Base-by-base conservation (phyloP, 37 sponge, comb jelly and placozoan species). In the Hexactinellida sp. region DNA sequence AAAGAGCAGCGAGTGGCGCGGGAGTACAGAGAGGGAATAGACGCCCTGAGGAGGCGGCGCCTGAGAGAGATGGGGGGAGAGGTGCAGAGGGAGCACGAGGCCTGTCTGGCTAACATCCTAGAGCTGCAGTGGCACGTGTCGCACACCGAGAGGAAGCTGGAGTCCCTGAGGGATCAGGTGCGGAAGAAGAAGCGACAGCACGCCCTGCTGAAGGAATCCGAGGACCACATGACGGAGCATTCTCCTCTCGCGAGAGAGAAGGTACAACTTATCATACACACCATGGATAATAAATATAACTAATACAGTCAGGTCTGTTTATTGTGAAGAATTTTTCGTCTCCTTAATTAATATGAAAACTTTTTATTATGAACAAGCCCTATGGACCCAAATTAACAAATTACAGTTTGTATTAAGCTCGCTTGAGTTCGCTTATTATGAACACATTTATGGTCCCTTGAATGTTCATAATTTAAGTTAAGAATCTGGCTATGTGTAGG, bases 61-160 rank as follows among this genome's bases (percentile, higher is more conserved):
- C 13, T 63, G 76, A 63, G 3, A n/a, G 76, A 63, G 30, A 63
- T 63, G 76, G 76, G 76, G 76, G 76, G 76, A 63, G 76, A 63
- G 76, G 76, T 63, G 34, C 76, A 63, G 76, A 63, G 76, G 30
- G 76, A 63, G 13, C 76, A 63, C 76, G 76, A 63, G 34, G 13
- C 76, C 3, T 63, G 76, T 63, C 76, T 63, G 5, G 76, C 76
- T 63, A 63, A 63, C 13, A 63, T 63, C 3, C 76, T 63, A 63
- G 76, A 63, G 34, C 34, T 63, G 13, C 76, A 63, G 13, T 63
- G 76, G 76, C 76, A 63, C 34, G 76, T 63, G 76, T 63, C 76
- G 3, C 34, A 63, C 34, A 63, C 76, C 5, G 76, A 63, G 76
- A 63, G 76, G 34, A 63, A 63, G 76, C 76, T 63, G 34, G 30